Percentiles rank a stretch among this genome's conserved stretches.
Evolutionary conservation across 2,797 vertebrate genomes (phyloP).

Genomic region (Hapalemur alaotrensis): DNA sequence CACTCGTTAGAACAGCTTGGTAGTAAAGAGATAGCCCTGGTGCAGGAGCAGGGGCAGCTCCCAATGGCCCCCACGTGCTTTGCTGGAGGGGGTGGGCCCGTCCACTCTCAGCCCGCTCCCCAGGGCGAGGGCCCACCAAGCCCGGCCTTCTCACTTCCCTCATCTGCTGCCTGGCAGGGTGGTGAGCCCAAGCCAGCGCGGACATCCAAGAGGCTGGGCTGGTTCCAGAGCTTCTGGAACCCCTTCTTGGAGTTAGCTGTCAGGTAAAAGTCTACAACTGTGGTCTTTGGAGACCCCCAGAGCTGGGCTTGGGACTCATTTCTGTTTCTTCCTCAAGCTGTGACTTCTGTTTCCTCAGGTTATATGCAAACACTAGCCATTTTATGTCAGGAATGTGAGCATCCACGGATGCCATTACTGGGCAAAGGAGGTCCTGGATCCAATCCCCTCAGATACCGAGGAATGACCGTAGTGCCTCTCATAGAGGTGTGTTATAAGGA

Average conservation of each 20-base stretch:
- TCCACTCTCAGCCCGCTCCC: not conserved
- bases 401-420: no score
- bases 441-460: not conserved
- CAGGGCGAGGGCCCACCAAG: not conserved
- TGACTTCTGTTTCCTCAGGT: not conserved
- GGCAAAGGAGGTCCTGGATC: not conserved
- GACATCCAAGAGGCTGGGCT: not conserved
- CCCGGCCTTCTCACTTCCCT: slow-evolving; percentile 35
- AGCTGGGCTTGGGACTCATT: not conserved
- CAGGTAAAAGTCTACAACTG: no score
- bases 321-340: not conserved
- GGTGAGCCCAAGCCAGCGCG: not conserved
- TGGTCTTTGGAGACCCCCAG: not conserved
- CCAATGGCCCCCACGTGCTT: accelerated
- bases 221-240: not conserved
- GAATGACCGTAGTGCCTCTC: accelerated
- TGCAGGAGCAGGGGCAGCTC: not conserved
- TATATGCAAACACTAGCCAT: not conserved
- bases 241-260: not conserved
- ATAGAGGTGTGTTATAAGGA: not conserved
- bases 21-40: not conserved
- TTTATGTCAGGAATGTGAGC: not conserved
- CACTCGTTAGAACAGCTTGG: not conserved
- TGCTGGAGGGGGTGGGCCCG: not conserved
- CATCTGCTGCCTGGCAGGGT: slow-evolving; percentile 20